Evolutionary conservation across 64 coral and sea anemone genomes (phyloP), one percentile per base, ranked within the genome.

Genomic region (Platygyra sinensis): DNA sequence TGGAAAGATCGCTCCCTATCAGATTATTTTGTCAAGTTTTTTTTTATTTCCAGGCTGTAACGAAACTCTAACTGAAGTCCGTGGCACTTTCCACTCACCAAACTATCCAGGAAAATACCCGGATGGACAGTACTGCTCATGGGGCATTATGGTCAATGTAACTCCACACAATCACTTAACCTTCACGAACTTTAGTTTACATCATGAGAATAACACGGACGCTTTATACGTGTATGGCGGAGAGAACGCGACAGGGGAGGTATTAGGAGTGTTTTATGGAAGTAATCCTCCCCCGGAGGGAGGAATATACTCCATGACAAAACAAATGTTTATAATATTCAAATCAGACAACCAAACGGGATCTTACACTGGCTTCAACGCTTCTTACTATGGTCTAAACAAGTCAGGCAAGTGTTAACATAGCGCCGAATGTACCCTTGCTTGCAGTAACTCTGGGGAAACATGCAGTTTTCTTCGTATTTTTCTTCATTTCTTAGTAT

Each of bases 51-150:
- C 72, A 96, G 91, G 91, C 8, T 96, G 95, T 30, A 96, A 96
- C 72, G 29, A 84, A 28, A 96, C 95, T 10, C 32, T 67, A 54
- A 90, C 5, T 62, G 59, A 72, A n/a, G 33, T 0, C 9, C 82
- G 55, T 20, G 95, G 91, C 14, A 87, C 87, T 39, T 90, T 96
- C 73, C 87, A 96, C 13, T 96, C 94, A 0, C 94, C 94, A 38
- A 72, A 83, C 31, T 67, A 86, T 39, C 94, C 94, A 14, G 16
- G 59, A 0, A 19, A 75, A 2, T 96, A 96, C 60, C 91, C 94
- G 3, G 38, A 93, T 75, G 94, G 94, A 50, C 94, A 96, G 91
- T 91, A 62, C 24, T 96, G 94, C 59, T 96, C 94, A 0, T 96
- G 94, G 94, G 38, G 82, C 18, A 96, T 96, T 27, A 32, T 32